phyloP scores from a whole-genome alignment of 2,797 vertebrate genomes.

The Heterohyrax brucei region DNA sequence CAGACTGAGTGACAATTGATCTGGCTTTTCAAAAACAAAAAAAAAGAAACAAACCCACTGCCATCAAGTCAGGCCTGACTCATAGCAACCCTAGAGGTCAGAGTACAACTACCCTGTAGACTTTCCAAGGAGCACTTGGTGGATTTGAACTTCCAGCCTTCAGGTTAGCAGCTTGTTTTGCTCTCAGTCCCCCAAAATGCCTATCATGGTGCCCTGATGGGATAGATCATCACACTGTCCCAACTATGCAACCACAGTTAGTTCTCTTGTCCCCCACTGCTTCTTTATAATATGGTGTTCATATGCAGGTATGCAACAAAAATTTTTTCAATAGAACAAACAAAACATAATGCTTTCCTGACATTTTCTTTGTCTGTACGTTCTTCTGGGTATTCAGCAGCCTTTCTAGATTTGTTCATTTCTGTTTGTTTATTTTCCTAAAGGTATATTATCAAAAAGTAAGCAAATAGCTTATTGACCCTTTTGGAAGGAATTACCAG shows the following conservation, averaged over 20 bases:
- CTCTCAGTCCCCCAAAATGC: not conserved
- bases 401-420: slow-evolving; percentile 10
- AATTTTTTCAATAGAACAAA: not conserved
- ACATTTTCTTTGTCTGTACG: not conserved
- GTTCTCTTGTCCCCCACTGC: not conserved
- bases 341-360: not conserved
- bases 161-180: not conserved
- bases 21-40: not conserved
- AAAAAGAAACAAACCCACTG: no score
- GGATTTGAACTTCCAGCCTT: no score
- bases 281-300: not conserved
- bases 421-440: slow-evolving; percentile 21
- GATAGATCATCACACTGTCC: not conserved
- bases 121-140: no score
- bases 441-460: not conserved
- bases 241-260: not conserved
- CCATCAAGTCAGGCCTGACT: no score
- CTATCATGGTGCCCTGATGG: not conserved
- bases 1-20: slow-evolving; percentile 52
- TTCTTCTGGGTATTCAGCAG: not conserved
- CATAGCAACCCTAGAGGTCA: no score
- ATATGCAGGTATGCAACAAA: not conserved
- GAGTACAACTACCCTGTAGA: no score
- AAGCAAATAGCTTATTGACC: not conserved
- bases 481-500: slow-evolving; percentile 20